Percentiles rank a stretch among this genome's conserved stretches.
phyloP scores from a whole-genome alignment of 2,888 invertebrate species.

The Sisyra terminalis region DNA sequence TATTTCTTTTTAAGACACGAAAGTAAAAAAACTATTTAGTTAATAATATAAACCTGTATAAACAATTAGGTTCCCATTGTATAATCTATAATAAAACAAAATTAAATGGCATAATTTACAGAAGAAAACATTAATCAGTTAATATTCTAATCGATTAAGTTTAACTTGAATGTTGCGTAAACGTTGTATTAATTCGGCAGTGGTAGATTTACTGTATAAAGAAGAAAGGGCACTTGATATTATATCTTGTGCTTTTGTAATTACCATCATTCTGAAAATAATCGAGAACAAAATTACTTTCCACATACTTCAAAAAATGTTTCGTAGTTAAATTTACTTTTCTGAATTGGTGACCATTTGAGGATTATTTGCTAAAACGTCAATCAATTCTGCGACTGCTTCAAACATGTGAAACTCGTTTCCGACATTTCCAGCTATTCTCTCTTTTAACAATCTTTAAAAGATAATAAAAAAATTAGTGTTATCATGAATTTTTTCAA shows the following conservation, averaged over 20 bases:
- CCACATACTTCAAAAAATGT: too few relatives aligned
- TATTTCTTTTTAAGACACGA: too few relatives aligned
- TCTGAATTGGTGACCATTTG: conserved; percentile 33
- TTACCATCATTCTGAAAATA: conserved; percentile 42
- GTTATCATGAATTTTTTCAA: not conserved
- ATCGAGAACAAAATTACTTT: too few relatives aligned
- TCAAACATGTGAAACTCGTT: conserved; percentile 74
- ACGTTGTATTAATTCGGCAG: conserved; percentile 39
- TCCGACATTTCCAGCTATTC: conserved; percentile 70
- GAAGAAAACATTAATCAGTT: not conserved
- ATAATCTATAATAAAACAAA: conserved; percentile 1
- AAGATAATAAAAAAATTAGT: conserved; percentile 6
- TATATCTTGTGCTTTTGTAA: conserved; percentile 56
- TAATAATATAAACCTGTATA: too few relatives aligned
- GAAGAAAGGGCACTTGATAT: conserved; percentile 57
- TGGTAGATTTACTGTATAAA: conserved; percentile 57
- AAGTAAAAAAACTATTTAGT: too few relatives aligned
- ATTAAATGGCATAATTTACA: not conserved
- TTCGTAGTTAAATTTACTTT: conserved; percentile 23
- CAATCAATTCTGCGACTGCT: conserved; percentile 56
- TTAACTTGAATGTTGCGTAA: conserved; percentile 39
- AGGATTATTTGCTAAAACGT: conserved; percentile 46
- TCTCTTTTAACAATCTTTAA: conserved; percentile 44
- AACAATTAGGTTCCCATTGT: not conserved
- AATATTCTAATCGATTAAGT: conserved; percentile 30